A percentile compares a stretch with the other conserved stretches of the same genome.
Conservation (phyloP, 2,797 vertebrate genomes). For the Aulostomus chinensis region DNA sequence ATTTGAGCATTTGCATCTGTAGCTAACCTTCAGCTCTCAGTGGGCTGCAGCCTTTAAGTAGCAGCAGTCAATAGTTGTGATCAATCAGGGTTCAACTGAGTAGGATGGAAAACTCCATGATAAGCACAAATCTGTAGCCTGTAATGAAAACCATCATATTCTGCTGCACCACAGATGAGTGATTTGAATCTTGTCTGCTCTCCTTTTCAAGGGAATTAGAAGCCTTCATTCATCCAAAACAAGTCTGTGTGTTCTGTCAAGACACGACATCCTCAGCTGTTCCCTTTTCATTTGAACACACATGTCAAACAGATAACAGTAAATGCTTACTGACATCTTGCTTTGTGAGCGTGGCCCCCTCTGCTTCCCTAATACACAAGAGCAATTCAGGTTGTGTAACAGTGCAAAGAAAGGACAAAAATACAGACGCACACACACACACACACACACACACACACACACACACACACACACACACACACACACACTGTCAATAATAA, state of each 20-base stretch:
- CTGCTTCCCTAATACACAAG: constrained; percentile 6
- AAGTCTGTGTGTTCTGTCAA: constrained; percentile 11
- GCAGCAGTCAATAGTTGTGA: constrained; percentile 53
- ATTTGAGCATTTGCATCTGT: constrained; percentile 53
- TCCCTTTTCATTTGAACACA: constrained; percentile 16
- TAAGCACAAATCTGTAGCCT: constrained; percentile 17
- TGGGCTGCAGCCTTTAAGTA: constrained; percentile 34
- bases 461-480: constrained; percentile 3
- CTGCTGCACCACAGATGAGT: not conserved
- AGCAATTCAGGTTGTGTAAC: constrained; percentile 32
- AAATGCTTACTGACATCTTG: constrained; percentile 39
- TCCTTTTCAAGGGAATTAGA: not conserved
- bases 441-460: not conserved
- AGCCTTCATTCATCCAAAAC: not conserved
- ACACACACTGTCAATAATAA: too few species aligned
- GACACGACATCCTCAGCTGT: constrained; percentile 8
- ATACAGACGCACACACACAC: not conserved
- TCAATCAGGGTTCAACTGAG: constrained; percentile 56
- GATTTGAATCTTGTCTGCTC: not conserved
- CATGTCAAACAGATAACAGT: constrained; percentile 15
- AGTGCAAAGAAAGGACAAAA: constrained; percentile 2
- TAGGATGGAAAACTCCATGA: constrained; percentile 9
- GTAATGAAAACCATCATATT: constrained; percentile 7
- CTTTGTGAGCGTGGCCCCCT: constrained; percentile 43
- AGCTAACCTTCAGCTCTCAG: constrained; percentile 46